phyloP scores from a whole-genome alignment of 2,113 vertebrate genomes.

The Colius striatus region DNA sequence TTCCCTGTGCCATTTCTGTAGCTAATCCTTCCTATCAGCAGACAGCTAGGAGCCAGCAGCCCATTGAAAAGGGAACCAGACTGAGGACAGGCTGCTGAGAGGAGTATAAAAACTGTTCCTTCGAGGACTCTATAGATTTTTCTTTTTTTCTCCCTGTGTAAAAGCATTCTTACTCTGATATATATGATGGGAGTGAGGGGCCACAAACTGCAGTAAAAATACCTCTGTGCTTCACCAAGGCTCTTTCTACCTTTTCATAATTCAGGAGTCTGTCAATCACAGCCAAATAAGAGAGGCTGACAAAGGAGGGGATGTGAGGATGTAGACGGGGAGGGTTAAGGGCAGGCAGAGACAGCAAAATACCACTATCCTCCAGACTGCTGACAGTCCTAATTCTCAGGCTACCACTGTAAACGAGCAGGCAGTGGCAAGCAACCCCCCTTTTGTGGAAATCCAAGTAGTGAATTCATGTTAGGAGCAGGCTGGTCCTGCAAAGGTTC shows the following conservation, averaged over 20 bases:
- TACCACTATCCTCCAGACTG: neutral
- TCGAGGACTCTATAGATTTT: constrained; percentile 64
- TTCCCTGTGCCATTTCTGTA: constrained; percentile 3
- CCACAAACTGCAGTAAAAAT: neutral
- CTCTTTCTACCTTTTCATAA: constrained; percentile 62
- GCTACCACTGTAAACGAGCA: neutral
- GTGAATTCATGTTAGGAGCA: neutral
- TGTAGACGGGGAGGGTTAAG: neutral
- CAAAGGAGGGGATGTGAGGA: neutral
- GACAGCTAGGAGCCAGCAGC: constrained; percentile 70
- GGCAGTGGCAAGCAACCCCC: neutral
- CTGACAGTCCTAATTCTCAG: neutral
- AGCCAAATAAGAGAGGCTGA: neutral
- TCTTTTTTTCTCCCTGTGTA: neutral
- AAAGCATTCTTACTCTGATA: constrained; percentile 51
- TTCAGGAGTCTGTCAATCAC: constrained; percentile 61
- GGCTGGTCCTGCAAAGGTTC: neutral
- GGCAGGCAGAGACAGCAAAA: neutral
- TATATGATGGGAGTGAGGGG: neutral
- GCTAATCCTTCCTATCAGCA: constrained; percentile 65
- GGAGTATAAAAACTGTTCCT: constrained; percentile 57
- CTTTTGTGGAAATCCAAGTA: neutral
- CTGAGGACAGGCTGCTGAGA: constrained; percentile 59
- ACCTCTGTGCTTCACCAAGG: constrained; percentile 36
- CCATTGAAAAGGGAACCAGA: neutral